Evolutionary conservation across 2,888 invertebrate genomes (phyloP).

Genomic region (Coelogynopora nodosa): DNA sequence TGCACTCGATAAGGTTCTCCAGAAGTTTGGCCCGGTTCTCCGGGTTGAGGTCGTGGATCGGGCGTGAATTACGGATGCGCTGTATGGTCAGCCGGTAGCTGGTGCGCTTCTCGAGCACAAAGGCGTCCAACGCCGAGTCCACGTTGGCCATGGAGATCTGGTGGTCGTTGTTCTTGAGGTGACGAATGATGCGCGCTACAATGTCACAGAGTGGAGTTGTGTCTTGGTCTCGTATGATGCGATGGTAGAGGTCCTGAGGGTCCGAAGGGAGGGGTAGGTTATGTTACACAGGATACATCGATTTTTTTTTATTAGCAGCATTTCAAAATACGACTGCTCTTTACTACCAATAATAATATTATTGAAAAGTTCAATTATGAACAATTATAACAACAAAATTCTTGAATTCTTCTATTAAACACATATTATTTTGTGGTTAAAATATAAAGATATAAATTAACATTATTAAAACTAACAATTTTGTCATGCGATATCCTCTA

Average conservation of each 20-base stretch:
- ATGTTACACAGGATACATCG: background rate
- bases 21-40: constrained; percentile 36
- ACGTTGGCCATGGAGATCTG: constrained; percentile 32
- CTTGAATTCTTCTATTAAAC: too few relatives aligned
- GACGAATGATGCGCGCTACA: constrained; percentile 35
- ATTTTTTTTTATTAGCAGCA: background rate
- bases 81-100: constrained; percentile 31
- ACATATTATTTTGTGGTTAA: too few relatives aligned
- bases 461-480: too few relatives aligned
- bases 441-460: too few relatives aligned
- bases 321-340: too few relatives aligned
- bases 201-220: constrained; percentile 23
- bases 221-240: constrained; percentile 29
- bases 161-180: constrained; percentile 4
- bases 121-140: constrained; percentile 36
- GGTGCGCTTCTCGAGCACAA: constrained; percentile 39
- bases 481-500: too few relatives aligned
- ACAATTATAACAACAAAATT: too few relatives aligned
- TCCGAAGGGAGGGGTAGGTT: background rate
- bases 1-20: constrained; percentile 39
- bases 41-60: constrained; percentile 22
- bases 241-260: constrained; percentile 19
- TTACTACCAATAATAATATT: too few relatives aligned
- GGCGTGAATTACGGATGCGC: constrained; percentile 25
- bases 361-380: too few relatives aligned